A percentile compares a stretch with the other conserved stretches of the same genome.
These are phyloP conservation scores for Numida meleagris DNA, from an alignment of 2,113 vertebrate genomes.

Conservation along the genomic window DNA sequence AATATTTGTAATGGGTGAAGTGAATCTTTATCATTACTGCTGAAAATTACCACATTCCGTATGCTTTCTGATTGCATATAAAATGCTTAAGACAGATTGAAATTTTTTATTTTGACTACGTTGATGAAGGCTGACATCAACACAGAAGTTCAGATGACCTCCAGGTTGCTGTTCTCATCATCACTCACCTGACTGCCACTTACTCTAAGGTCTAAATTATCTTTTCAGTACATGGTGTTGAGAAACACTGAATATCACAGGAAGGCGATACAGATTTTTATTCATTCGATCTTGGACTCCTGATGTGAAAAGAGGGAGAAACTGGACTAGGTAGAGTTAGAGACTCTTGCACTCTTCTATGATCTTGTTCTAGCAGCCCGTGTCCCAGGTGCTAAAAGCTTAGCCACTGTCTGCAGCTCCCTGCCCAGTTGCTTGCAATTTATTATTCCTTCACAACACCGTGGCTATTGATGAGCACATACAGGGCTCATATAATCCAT, in stretches of 20 bases:
- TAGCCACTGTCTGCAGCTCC: background rate
- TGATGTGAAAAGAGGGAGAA: accelerated
- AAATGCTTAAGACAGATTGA: background rate
- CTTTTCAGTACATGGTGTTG: accelerated
- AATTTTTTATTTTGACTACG: background rate
- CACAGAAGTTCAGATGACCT: background rate
- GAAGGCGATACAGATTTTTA: background rate
- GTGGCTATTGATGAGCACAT: accelerated
- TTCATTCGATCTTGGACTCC: background rate
- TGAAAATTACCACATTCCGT: background rate
- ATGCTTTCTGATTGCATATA: background rate
- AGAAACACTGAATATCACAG: accelerated
- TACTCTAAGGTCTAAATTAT: background rate
- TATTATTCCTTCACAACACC: background rate
- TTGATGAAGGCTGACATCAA: background rate
- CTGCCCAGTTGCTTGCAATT: background rate
- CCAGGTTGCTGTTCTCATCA: background rate
- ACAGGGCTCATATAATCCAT: background rate
- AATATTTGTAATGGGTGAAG: slow-evolving; percentile 28
- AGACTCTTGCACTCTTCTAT: background rate
- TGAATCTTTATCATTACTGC: slow-evolving; percentile 10
- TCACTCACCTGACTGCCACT: background rate
- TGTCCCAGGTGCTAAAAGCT: background rate
- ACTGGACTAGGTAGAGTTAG: background rate
- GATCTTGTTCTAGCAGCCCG: background rate